Evolutionary conservation across 2,113 vertebrate species (phyloP).

Genomic region (Calypte anna): DNA sequence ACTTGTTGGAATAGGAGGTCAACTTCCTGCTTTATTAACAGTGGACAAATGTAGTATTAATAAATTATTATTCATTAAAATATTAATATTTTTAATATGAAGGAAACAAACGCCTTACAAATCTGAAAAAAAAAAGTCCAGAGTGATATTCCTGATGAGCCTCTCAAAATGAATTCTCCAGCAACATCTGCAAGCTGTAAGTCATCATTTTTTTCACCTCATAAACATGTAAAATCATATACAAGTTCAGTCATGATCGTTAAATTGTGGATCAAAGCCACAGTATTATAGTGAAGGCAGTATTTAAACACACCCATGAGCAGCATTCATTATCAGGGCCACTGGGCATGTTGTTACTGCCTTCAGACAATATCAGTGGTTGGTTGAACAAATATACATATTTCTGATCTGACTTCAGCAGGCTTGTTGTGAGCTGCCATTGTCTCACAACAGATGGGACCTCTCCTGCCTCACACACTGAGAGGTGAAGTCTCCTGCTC

Average conservation of each 20-base stretch:
- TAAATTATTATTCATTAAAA: not conserved
- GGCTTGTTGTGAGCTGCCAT: not conserved
- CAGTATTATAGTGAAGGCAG: not conserved
- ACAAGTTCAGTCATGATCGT: conserved; percentile 42
- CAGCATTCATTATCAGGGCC: not conserved
- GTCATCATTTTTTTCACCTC: not conserved
- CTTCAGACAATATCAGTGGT: not conserved
- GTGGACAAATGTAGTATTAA: not conserved
- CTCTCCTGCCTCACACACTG: not conserved
- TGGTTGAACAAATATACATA: not conserved
- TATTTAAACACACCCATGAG: not conserved
- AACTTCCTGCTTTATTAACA: not conserved
- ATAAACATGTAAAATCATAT: conserved; percentile 2
- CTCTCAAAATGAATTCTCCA: not conserved
- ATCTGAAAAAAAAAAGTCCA: not conserved
- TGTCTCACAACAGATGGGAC: not conserved
- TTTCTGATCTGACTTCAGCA: not conserved
- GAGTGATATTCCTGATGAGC: not conserved
- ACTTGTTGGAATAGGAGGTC: not conserved
- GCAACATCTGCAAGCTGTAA: conserved; percentile 11
- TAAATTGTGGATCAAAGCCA: conserved; percentile 29
- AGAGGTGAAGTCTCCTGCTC: not conserved
- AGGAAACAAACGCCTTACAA: not conserved
- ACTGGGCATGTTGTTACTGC: not conserved
- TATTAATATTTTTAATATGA: not conserved